Evolutionary conservation across 2,888 invertebrate genomes (phyloP), one percentile per base, ranked within the genome.

Genomic region (Campoplex capitator): DNA sequence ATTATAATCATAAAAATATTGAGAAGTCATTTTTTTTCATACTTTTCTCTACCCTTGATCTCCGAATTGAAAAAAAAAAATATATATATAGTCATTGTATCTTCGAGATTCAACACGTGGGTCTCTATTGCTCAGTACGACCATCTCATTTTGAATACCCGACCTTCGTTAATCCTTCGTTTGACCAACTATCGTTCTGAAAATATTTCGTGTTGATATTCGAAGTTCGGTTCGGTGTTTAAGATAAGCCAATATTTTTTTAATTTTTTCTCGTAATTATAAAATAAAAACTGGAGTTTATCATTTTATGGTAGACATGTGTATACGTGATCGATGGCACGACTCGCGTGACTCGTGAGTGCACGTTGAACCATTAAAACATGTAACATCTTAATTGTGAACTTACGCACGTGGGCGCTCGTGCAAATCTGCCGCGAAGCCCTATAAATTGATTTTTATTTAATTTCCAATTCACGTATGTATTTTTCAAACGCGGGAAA

Each of bases 271-370:
- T 62, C 62, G 6, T 62, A 32, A 62, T 62, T 16, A 1, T 32
- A 62, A 13, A 7, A 62, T 62, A 16, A n/a, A 6, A 32, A 32
- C 11, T 9, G 42, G 48, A 13, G n/a, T n/a, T 28, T 73, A n/a
- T 38, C 28, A 4, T 45, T 80, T 48, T 45, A 23, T 32, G 2
- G 35, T n/a, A 62, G 18, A 58, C 38, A 23, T 58, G 45, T 70
- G 78, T 18, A 9, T 70, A 79, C 79, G 79, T 79, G 79, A 79
- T 79, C 23, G n/a, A 42, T 58, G 18, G 32, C 79, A 70, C 79
- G 79, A 38, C 23, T 18, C 68, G 38, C 9, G 48, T 11, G 28
- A 58, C 68, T 23, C 9, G 48, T 11, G 28, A 58, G 28, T 13
- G 58, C 2, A 28, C 58, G 28, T 35, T 38, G 16, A 13, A 28